A percentile compares a stretch with the other conserved stretches of the same genome.
Conservation (phyloP, 2,888 invertebrate species). For the Sphecodes monilicornis region DNA sequence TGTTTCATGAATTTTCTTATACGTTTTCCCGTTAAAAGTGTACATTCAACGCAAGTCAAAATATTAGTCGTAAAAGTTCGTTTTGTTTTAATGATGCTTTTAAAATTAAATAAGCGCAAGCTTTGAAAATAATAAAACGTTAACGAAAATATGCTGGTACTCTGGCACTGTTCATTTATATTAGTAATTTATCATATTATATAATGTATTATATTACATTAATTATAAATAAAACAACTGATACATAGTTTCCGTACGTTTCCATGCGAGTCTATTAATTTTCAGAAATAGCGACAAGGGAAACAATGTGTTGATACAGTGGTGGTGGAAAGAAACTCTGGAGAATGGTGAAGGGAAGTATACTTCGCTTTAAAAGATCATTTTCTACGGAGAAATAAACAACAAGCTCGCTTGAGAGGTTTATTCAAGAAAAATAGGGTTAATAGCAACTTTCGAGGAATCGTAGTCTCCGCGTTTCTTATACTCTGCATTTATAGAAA, state of each 20-base stretch:
- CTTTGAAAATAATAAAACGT: no score
- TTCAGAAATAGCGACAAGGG: not conserved
- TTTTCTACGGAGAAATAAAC: not conserved
- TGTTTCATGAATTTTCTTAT: no score
- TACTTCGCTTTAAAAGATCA: not conserved
- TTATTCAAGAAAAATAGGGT: slow-evolving; percentile 5
- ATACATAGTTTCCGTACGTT: not conserved
- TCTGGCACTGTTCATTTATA: no score
- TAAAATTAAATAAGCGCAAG: no score
- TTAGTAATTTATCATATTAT: no score
- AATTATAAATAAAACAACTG: no score
- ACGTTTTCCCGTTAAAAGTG: no score
- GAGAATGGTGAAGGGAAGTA: not conserved
- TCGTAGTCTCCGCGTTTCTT: not conserved
- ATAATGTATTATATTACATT: no score
- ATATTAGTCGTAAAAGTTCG: no score
- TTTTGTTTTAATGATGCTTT: no score
- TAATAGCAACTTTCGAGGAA: not conserved
- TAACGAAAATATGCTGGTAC: no score
- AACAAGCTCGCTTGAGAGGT: not conserved
- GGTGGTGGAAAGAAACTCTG: slow-evolving; percentile 4
- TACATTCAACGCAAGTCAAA: no score
- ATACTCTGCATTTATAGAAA: not conserved
- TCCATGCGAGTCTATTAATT: not conserved
- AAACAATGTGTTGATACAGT: not conserved